These are phyloP conservation scores for Aurelia aurita DNA, from an alignment of 30 jellyfish, hydroid and myxozoan species.

Conservation along the genomic window DNA sequence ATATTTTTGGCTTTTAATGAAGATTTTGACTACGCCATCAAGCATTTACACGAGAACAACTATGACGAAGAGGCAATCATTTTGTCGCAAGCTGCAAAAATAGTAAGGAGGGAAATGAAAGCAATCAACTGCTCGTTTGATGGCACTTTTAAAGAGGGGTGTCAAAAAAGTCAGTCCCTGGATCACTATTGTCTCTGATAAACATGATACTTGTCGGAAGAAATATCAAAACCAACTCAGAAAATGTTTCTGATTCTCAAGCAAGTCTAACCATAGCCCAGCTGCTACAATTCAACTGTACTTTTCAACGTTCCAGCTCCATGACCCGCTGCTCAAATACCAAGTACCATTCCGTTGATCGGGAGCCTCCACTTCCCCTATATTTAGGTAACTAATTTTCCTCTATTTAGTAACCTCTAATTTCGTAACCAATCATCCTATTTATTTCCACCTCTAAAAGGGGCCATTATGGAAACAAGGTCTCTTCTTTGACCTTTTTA, in stretches of 20 bases:
- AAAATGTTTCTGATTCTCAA: constrained; percentile 9
- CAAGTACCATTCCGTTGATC: constrained; percentile 13
- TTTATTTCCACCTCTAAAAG: background rate
- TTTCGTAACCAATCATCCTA: background rate
- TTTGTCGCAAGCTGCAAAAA: constrained; percentile 33
- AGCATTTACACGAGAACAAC: constrained; percentile 17
- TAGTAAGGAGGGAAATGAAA: constrained; percentile 16
- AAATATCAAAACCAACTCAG: constrained; percentile 9
- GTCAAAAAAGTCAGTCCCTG: constrained; percentile 11
- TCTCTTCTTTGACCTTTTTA: background rate
- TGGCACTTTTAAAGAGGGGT: constrained; percentile 18
- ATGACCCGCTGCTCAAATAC: background rate
- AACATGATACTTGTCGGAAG: constrained; percentile 14
- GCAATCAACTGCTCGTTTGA: background rate
- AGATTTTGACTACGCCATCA: constrained; percentile 10
- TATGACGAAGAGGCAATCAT: constrained; percentile 29
- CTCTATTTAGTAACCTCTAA: background rate
- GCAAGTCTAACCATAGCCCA: constrained; percentile 19
- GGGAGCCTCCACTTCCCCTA: constrained; percentile 26
- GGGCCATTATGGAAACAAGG: background rate
- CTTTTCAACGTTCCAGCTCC: constrained; percentile 4
- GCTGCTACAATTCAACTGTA: constrained; percentile 13
- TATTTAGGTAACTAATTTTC: constrained; percentile 1
- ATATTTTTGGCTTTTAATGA: constrained; percentile 22
- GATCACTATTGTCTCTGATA: constrained; percentile 5